Evolutionary conservation across 2,888 invertebrate species (phyloP).

Genomic region (Cabera pusaria): DNA sequence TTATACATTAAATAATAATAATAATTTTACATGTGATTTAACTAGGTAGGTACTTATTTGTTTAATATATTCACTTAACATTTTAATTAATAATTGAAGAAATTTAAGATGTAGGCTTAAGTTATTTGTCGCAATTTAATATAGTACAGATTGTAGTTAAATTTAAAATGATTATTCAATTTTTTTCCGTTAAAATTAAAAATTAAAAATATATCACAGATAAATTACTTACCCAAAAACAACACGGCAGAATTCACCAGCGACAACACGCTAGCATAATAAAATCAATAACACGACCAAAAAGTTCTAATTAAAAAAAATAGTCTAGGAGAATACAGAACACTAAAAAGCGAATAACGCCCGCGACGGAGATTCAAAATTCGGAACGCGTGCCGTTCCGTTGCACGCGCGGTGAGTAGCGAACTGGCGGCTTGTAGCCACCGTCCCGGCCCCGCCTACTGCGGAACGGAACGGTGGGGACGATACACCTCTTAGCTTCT

Average conservation of each 20-base stretch:
- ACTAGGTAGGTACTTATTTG: no score
- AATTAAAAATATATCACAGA: no score
- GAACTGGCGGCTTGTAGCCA: slow-evolving; percentile 68
- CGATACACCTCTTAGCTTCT: slow-evolving; percentile 77
- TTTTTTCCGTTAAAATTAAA: no score
- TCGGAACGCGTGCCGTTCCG: slow-evolving; percentile 54
- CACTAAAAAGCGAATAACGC: slow-evolving; percentile 38
- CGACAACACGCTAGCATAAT: slow-evolving; percentile 15
- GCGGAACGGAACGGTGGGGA: slow-evolving; percentile 66
- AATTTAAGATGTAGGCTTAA: no score
- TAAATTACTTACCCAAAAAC: slow-evolving; percentile 17
- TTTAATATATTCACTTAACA: no score
- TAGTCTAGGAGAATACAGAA: slow-evolving; percentile 23
- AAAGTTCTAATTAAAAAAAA: slow-evolving; percentile 8
- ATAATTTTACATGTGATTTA: no score
- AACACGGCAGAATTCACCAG: slow-evolving; percentile 11
- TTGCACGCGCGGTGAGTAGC: slow-evolving; percentile 68
- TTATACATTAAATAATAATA: no score
- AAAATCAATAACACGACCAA: slow-evolving; percentile 9
- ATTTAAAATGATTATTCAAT: no score
- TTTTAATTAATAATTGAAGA: no score
- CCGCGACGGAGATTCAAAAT: slow-evolving; percentile 42
- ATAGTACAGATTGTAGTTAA: no score
- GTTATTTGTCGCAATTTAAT: no score
- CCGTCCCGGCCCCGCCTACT: slow-evolving; percentile 64